These are phyloP conservation scores for Carcina quercana DNA, from an alignment of 2,888 invertebrate species.

Conservation along the genomic window DNA sequence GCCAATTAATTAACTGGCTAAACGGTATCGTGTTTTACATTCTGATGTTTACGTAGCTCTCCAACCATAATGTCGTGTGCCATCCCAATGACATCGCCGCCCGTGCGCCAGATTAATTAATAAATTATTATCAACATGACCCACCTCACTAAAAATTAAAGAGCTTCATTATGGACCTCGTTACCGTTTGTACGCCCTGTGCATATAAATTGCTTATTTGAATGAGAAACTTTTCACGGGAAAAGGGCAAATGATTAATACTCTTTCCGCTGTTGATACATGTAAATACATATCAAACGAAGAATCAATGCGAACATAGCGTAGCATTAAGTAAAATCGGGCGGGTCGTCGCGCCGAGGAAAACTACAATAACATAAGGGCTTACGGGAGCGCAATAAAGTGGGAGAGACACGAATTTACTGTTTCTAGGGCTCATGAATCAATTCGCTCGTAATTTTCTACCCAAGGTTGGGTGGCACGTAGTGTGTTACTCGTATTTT, in stretches of 20 bases:
- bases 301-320: too few species aligned
- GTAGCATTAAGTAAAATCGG: too few species aligned
- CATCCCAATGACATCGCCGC: conserved; percentile 51
- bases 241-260: conserved; percentile 18
- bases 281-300: too few species aligned
- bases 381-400: conserved; percentile 38
- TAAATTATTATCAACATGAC: conserved; percentile 54
- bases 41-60: conserved; percentile 69
- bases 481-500: conserved; percentile 1
- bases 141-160: conserved; percentile 64
- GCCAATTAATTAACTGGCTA: conserved; percentile 71
- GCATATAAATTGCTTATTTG: conserved; percentile 64
- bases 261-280: neutral
- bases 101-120: conserved; percentile 63
- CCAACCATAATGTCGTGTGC: conserved; percentile 61
- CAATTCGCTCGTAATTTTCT: conserved; percentile 38
- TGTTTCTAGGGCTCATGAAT: conserved; percentile 40
- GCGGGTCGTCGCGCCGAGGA: conserved; percentile 1
- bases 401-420: conserved; percentile 34
- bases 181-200: conserved; percentile 46
- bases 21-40: conserved; percentile 71
- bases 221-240: conserved; percentile 34
- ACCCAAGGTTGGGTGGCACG: conserved; percentile 22
- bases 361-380: conserved; percentile 16
- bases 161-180: conserved; percentile 58